phyloP scores from a whole-genome alignment of 2,888 invertebrate genomes.

The Leptarthrus brevirostris region DNA sequence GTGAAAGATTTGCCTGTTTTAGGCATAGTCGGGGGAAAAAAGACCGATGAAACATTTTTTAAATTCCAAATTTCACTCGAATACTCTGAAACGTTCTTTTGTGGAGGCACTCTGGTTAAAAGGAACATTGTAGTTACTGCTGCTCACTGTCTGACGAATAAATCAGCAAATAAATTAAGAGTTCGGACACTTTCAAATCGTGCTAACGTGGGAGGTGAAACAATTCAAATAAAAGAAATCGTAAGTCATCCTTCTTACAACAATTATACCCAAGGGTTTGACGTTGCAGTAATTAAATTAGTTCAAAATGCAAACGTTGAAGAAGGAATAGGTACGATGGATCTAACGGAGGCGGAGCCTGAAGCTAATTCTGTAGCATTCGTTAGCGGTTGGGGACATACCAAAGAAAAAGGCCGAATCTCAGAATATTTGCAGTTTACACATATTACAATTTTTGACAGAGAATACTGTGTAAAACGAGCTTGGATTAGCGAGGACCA shows the following conservation, averaged over 20 bases:
- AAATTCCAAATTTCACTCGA: neutral
- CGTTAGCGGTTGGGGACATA: slow-evolving; percentile 53
- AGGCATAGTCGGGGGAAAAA: neutral
- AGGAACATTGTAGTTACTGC: neutral
- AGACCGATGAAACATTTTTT: neutral
- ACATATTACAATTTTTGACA: neutral
- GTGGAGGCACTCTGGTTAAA: neutral
- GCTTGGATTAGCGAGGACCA: slow-evolving; percentile 65
- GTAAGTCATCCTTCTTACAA: neutral
- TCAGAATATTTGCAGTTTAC: slow-evolving; percentile 9
- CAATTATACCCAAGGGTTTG: neutral
- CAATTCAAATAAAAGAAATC: neutral
- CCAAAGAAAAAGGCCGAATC: slow-evolving; percentile 7
- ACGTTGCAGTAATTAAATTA: neutral
- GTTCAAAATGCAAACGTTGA: slow-evolving; percentile 60
- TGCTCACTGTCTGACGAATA: neutral
- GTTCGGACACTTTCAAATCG: neutral
- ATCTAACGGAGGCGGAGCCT: slow-evolving; percentile 22
- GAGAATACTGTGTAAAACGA: slow-evolving; percentile 59
- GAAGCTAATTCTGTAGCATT: neutral
- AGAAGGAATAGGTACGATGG: slow-evolving; percentile 62
- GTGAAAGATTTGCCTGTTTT: neutral
- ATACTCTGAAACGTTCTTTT: neutral
- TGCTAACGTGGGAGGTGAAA: neutral
- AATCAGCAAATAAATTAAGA: too few relatives aligned